These are phyloP conservation scores for Crypturellus undulatus DNA, from an alignment of 2,113 vertebrate species.

Conservation along the genomic window DNA sequence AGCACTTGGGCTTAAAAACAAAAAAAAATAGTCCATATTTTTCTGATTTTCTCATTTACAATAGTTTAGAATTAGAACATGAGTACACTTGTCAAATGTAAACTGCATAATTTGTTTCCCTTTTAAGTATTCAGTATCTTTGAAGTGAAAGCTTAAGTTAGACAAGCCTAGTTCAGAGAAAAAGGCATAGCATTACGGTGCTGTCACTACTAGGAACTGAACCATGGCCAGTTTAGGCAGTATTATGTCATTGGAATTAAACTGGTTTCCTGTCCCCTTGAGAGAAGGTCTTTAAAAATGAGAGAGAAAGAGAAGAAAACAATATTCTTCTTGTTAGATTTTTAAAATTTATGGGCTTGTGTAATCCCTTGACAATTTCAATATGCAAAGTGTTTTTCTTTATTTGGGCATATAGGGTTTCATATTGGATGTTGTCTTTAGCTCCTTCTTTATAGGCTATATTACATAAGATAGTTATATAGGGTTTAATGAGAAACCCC, in stretches of 20 bases:
- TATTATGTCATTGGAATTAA: constrained; percentile 73
- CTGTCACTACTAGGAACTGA: constrained; percentile 66
- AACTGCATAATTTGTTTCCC: not conserved
- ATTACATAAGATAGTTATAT: not conserved
- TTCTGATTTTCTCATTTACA: not conserved
- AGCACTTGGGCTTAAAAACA: not conserved
- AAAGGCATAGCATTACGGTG: constrained; percentile 62
- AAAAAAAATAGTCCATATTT: not conserved
- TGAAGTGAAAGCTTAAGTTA: constrained; percentile 19
- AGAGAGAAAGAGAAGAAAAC: constrained; percentile 64
- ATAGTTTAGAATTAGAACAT: not conserved
- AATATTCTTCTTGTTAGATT: constrained; percentile 67
- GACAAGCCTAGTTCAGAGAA: not conserved
- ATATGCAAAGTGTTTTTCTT: not conserved
- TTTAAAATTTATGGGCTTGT: constrained; percentile 15
- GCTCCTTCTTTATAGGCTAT: not conserved
- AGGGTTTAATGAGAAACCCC: not conserved
- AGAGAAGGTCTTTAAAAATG: constrained; percentile 66
- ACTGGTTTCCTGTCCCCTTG: constrained; percentile 71
- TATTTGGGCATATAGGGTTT: not conserved
- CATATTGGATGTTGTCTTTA: not conserved
- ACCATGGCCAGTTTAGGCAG: constrained; percentile 58
- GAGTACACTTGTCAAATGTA: not conserved
- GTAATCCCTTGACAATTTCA: not conserved
- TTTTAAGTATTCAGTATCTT: constrained; percentile 9